Conservation (phyloP, 2,113 vertebrate genomes). For the Daubentonia madagascariensis region DNA sequence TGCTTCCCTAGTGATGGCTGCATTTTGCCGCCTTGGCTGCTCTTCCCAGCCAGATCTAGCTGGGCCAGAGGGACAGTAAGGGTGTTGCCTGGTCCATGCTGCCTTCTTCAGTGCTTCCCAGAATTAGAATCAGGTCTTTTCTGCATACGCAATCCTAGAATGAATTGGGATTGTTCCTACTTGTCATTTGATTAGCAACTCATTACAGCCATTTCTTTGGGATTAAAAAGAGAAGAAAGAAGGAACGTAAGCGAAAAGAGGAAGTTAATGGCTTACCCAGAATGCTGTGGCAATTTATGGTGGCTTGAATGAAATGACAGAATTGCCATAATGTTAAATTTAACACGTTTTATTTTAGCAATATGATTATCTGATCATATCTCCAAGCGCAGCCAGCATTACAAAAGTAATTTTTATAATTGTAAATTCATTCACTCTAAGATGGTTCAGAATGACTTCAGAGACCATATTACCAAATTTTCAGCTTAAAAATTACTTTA, state of each 20-base stretch:
- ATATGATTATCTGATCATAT: not conserved
- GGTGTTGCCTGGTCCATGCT: fast-evolving
- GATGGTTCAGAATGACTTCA: not conserved
- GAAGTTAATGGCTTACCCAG: not conserved
- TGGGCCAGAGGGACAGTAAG: not conserved
- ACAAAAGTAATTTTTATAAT: not conserved
- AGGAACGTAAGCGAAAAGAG: not conserved
- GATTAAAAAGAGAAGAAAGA: conserved; percentile 32
- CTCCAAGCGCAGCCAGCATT: not conserved
- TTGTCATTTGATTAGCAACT: conserved; percentile 1
- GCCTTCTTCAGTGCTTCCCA: not conserved
- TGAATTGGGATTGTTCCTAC: not conserved
- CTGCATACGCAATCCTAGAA: not conserved
- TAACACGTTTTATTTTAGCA: conserved; percentile 41
- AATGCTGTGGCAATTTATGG: not conserved
- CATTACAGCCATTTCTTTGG: not conserved
- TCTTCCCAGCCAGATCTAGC: not conserved
- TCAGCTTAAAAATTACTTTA: not conserved
- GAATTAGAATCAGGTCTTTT: not conserved
- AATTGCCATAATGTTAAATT: not conserved
- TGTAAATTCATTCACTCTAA: not conserved
- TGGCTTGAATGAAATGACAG: not conserved
- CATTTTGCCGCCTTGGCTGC: not conserved
- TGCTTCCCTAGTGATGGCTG: fast-evolving
- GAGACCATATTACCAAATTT: not conserved